Evolutionary conservation across 1,140 invertebrate species (phyloP).

Genomic region (Aphaenogaster floridana): DNA sequence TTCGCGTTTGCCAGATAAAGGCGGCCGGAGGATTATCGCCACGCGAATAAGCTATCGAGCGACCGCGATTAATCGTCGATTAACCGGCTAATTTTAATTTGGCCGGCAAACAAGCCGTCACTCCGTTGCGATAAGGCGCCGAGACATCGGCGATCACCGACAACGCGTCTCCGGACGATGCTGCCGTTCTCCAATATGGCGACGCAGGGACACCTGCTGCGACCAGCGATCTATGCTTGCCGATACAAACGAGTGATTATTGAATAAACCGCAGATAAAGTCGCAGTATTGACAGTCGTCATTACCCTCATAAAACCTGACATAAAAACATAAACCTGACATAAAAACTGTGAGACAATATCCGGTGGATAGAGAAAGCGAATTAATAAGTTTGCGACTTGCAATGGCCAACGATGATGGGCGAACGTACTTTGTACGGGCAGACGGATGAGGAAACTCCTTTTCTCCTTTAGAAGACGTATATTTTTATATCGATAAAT

Average conservation of each 20-base stretch:
- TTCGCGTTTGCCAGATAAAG: constrained; percentile 19
- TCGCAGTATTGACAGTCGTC: background rate
- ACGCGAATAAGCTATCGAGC: constrained; percentile 62
- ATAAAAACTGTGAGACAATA: background rate
- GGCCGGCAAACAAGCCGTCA: constrained; percentile 70
- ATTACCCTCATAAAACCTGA: background rate
- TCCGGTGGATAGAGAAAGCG: background rate
- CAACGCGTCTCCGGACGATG: background rate
- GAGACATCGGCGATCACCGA: constrained; percentile 14
- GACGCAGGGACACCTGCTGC: constrained; percentile 29
- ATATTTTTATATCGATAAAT: constrained; percentile 54
- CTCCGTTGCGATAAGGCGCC: constrained; percentile 19
- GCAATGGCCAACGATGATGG: constrained; percentile 18
- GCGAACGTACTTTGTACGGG: constrained; percentile 62
- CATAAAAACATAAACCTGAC: background rate
- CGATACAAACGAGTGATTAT: background rate
- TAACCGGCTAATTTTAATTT: constrained; percentile 79
- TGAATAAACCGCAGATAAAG: background rate
- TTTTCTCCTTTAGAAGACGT: background rate
- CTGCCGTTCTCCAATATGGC: constrained; percentile 55
- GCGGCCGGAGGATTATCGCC: constrained; percentile 62
- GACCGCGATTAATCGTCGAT: constrained; percentile 69
- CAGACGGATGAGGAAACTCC: constrained; percentile 42
- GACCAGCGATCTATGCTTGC: background rate
- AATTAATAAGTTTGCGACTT: background rate